Percentiles rank a stretch among this genome's conserved stretches.
phyloP scores from a whole-genome alignment of 2,113 vertebrate genomes.

The Ictalurus furcatus region DNA sequence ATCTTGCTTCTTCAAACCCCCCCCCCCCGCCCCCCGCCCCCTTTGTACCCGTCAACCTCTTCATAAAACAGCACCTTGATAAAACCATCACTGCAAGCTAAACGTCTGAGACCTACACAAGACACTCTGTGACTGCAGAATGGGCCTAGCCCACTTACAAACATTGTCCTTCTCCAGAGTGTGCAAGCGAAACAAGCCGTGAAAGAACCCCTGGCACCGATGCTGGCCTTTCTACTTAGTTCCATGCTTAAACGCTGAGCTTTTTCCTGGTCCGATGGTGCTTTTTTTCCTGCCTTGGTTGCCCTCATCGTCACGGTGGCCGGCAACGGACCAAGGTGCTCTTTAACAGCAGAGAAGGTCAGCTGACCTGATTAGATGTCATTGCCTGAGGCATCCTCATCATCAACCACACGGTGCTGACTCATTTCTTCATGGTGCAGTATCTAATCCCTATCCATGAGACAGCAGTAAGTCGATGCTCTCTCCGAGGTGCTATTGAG shows the following conservation, averaged over 20 bases:
- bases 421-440: constrained; percentile 37
- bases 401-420: constrained; percentile 45
- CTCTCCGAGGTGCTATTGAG: constrained; percentile 47
- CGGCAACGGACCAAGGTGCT: constrained; percentile 45
- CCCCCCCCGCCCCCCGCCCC: background rate
- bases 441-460: constrained; percentile 27
- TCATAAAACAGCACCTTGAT: constrained; percentile 35
- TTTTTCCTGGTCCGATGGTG: constrained; percentile 56
- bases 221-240: constrained; percentile 29
- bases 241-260: constrained; percentile 31
- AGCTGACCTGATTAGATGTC: background rate
- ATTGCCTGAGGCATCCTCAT: constrained; percentile 1
- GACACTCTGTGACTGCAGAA: background rate
- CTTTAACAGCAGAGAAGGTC: constrained; percentile 36
- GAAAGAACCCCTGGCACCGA: background rate
- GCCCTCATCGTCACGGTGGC: constrained; percentile 18
- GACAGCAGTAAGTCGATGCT: constrained; percentile 1
- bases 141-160: too few relatives aligned
- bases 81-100: constrained; percentile 21
- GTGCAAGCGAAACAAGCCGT: constrained; percentile 20
- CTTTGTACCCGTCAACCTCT: constrained; percentile 6
- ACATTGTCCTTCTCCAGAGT: background rate
- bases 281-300: constrained; percentile 46
- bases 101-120: constrained; percentile 6
- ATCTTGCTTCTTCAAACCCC: constrained; percentile 25